A percentile compares a stretch with the other conserved stretches of the same genome.
Conservation (phyloP, 2,888 invertebrate species). For the Anorthoa munda region DNA sequence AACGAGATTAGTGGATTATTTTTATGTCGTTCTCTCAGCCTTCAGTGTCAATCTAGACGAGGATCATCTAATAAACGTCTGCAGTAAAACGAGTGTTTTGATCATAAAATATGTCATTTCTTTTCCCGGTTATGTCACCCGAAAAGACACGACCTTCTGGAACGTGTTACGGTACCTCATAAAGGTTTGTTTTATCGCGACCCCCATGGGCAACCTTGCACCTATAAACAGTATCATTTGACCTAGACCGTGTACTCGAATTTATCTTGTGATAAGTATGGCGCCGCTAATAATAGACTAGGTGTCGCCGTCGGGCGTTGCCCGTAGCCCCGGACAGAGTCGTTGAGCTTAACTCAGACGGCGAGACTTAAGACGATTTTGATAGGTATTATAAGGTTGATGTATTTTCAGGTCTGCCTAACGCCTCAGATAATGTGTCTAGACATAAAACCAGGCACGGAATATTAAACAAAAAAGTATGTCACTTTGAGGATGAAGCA, state of each 20-base stretch:
- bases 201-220: constrained; percentile 67
- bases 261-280: constrained; percentile 67
- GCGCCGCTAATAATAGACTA: constrained; percentile 73
- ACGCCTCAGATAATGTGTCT: constrained; percentile 38
- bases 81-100: constrained; percentile 29
- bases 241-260: constrained; percentile 74
- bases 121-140: constrained; percentile 18
- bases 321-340: constrained; percentile 61
- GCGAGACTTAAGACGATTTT: constrained; percentile 40
- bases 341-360: constrained; percentile 51
- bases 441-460: constrained; percentile 14
- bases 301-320: constrained; percentile 71
- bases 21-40: constrained; percentile 35
- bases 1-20: constrained; percentile 44
- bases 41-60: constrained; percentile 44
- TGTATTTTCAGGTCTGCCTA: constrained; percentile 42
- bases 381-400: constrained; percentile 38
- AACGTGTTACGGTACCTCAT: constrained; percentile 26
- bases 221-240: constrained; percentile 60
- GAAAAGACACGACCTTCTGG: constrained; percentile 19
- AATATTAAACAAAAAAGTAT: constrained; percentile 39
- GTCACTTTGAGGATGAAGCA: constrained; percentile 9
- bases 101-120: constrained; percentile 33
- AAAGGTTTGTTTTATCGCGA: constrained; percentile 40
- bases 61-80: constrained; percentile 44